Conservation (phyloP, 2,113 vertebrate genomes). For the Nyctibius bracteatus region DNA sequence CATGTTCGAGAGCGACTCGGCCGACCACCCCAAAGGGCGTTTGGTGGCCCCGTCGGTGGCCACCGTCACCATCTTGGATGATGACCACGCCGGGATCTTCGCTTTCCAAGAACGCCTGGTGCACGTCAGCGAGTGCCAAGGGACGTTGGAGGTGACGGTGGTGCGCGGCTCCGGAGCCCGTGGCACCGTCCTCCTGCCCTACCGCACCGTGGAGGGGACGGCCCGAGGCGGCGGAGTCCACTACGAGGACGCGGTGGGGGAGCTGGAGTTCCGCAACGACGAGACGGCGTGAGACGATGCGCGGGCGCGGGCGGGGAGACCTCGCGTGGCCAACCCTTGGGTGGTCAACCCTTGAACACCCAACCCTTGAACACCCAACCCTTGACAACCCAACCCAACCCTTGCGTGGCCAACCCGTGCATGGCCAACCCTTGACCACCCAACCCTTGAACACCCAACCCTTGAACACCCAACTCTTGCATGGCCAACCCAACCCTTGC, state of each 20-base stretch:
- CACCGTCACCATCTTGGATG: constrained; percentile 94
- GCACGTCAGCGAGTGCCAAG: constrained; percentile 91
- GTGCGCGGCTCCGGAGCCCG: constrained; percentile 89
- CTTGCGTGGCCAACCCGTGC: no score
- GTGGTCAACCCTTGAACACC: no score
- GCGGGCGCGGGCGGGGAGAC: no score
- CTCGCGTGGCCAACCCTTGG: no score
- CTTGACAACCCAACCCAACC: no score
- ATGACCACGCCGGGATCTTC: constrained; percentile 97
- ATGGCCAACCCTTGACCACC: no score
- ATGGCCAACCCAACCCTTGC: no score
- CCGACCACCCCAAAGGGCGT: constrained; percentile 80
- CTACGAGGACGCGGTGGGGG: constrained; percentile 88
- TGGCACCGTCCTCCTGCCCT: constrained; percentile 90
- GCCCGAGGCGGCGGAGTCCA: constrained; percentile 85
- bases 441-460: no score
- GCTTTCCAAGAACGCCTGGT: constrained; percentile 84
- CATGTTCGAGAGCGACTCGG: constrained; percentile 90
- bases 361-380: no score
- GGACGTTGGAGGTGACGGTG: constrained; percentile 90
- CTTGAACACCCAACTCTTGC: no score
- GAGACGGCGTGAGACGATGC: constrained; percentile 95
- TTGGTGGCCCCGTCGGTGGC: constrained; percentile 85
- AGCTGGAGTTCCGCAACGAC: constrained; percentile 91
- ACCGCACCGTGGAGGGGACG: constrained; percentile 84